These are phyloP conservation scores for Ectemnius cavifrons DNA, from an alignment of 2,888 invertebrate genomes.

Conservation along the genomic window DNA sequence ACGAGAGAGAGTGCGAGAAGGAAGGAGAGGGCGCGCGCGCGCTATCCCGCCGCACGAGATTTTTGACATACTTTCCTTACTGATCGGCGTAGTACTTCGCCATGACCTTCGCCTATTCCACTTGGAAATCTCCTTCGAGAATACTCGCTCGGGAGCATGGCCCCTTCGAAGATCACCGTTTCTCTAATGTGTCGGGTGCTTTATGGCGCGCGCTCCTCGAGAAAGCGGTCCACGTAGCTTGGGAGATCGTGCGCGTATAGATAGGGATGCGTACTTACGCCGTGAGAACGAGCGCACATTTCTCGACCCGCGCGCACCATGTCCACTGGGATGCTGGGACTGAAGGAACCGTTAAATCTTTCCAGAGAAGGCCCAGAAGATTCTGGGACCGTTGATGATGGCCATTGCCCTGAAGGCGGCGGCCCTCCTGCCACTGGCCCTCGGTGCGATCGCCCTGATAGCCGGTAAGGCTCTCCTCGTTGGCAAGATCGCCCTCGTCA, in stretches of 20 bases:
- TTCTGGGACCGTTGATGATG: conserved; percentile 87
- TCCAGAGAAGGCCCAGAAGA: conserved; percentile 85
- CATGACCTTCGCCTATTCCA: conserved; percentile 73
- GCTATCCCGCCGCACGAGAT: conserved; percentile 68
- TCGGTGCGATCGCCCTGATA: conserved; percentile 90
- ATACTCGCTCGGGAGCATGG: neutral
- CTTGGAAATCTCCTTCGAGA: conserved; percentile 40
- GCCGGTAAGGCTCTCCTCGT: conserved; percentile 91
- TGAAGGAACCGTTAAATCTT: conserved; percentile 5
- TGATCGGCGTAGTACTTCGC: conserved; percentile 61
- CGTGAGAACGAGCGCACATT: no score
- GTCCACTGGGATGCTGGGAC: conserved; percentile 4
- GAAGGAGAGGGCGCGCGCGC: conserved; percentile 1
- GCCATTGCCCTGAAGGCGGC: conserved; percentile 89
- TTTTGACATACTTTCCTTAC: conserved; percentile 77
- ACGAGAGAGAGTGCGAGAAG: conserved; percentile 16
- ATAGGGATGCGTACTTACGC: no score
- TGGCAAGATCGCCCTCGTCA: conserved; percentile 90
- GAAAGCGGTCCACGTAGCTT: no score
- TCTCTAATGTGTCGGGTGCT: no score
- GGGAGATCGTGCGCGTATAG: no score
- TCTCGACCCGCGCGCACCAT: no score
- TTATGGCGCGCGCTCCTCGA: no score
- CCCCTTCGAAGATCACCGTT: no score
- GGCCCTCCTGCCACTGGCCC: conserved; percentile 87